A percentile compares a stretch with the other conserved stretches of the same genome.
Conservation (phyloP, 2,113 vertebrate genomes). For the Perca fluviatilis region DNA sequence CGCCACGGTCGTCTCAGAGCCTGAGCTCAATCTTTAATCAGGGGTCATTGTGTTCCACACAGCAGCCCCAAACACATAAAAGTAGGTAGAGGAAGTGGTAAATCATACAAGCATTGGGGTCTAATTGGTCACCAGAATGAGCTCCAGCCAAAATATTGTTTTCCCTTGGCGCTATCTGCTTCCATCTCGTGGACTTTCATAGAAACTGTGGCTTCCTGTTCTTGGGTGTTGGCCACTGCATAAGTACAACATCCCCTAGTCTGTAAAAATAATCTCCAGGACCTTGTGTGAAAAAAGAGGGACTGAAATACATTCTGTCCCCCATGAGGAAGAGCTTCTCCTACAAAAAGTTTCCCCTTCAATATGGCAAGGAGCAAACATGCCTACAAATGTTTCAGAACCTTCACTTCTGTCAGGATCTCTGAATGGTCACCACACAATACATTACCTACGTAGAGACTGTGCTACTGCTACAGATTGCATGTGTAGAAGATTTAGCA, state of each 20-base stretch:
- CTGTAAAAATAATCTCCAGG: slow-evolving; percentile 92
- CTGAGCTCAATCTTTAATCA: slow-evolving; percentile 80
- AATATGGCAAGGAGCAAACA: slow-evolving; percentile 56
- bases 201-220: slow-evolving; percentile 93
- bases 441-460: neutral
- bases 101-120: slow-evolving; percentile 79
- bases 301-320: slow-evolving; percentile 80
- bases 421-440: neutral
- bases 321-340: slow-evolving; percentile 74
- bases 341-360: slow-evolving; percentile 67
- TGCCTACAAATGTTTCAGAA: slow-evolving; percentile 23
- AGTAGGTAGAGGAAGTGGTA: slow-evolving; percentile 81
- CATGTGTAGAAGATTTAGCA: slow-evolving; percentile 5
- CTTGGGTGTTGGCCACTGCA: slow-evolving; percentile 85
- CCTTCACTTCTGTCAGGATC: neutral
- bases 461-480: neutral
- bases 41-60: slow-evolving; percentile 80
- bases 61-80: slow-evolving; percentile 76
- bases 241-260: slow-evolving; percentile 86
- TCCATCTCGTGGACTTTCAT: slow-evolving; percentile 90
- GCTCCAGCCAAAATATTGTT: slow-evolving; percentile 83
- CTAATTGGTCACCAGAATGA: slow-evolving; percentile 82
- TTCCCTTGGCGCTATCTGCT: slow-evolving; percentile 87
- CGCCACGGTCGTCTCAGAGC: slow-evolving; percentile 72
- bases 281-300: slow-evolving; percentile 83